Evolutionary conservation across 2,888 invertebrate species (phyloP).

Genomic region (Strigamia transsilvanica): DNA sequence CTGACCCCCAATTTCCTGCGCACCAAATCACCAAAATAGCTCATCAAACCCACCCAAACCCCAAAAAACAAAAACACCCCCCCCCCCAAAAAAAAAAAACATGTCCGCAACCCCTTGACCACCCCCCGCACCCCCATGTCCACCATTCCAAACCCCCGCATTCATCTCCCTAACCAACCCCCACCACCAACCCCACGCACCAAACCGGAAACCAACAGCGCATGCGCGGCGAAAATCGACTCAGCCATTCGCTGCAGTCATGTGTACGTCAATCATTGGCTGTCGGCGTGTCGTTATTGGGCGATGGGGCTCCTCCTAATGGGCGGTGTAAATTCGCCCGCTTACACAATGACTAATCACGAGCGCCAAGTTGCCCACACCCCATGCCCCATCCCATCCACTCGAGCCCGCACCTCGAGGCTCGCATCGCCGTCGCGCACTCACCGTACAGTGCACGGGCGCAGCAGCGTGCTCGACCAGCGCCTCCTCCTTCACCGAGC

Average conservation of each 20-base stretch:
- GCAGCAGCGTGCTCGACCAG: background rate
- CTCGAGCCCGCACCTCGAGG: background rate
- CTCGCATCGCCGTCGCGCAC: background rate
- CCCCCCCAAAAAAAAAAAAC: background rate
- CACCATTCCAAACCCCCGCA: no score
- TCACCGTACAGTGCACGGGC: background rate
- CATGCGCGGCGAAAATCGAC: background rate
- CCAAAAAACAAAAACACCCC: background rate
- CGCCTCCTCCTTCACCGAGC: background rate
- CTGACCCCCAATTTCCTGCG: background rate
- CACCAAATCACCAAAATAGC: background rate
- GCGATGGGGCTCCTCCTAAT: constrained; percentile 18
- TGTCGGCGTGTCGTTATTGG: constrained; percentile 36
- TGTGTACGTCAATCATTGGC: constrained; percentile 41
- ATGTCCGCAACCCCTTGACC: background rate
- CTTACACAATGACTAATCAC: constrained; percentile 53
- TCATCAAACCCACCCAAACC: background rate
- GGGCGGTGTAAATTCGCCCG: constrained; percentile 42
- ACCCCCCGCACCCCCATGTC: background rate
- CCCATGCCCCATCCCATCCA: background rate
- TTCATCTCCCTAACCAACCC: background rate
- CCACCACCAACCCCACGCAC: background rate
- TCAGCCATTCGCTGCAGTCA: background rate
- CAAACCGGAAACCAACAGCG: background rate
- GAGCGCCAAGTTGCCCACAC: background rate